phyloP scores from a whole-genome alignment of 2,888 invertebrate genomes.

The Ennomos fuscantarius region DNA sequence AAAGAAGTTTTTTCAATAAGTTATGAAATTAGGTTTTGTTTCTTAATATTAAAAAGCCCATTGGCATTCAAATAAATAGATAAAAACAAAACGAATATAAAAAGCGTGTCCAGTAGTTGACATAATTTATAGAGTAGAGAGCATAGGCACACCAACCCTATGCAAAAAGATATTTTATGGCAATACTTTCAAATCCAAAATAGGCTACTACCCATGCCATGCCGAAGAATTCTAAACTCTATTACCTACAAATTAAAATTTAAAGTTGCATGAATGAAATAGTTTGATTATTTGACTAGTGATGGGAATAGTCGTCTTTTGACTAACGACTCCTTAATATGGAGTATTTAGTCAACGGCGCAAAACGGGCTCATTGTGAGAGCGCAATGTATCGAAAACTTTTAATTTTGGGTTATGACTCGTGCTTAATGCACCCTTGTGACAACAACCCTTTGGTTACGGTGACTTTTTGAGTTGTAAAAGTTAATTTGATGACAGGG shows the following conservation, averaged over 20 bases:
- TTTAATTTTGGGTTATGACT: conserved; percentile 83
- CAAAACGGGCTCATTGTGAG: conserved; percentile 73
- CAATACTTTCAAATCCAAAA: conserved; percentile 40
- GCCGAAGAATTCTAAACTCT: conserved; percentile 35
- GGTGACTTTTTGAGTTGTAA: conserved; percentile 23
- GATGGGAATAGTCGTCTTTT: conserved; percentile 60
- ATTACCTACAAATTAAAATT: conserved; percentile 19
- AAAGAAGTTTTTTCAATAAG: too few species aligned
- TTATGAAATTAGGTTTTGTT: too few species aligned
- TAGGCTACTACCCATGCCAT: conserved; percentile 31
- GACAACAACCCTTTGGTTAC: conserved; percentile 33
- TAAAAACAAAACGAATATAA: conserved; percentile 13
- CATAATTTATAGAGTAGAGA: conserved; percentile 74
- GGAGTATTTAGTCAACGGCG: conserved; percentile 78
- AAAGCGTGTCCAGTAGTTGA: conserved; percentile 64
- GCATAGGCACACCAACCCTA: conserved; percentile 71
- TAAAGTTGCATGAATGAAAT: conserved; percentile 26
- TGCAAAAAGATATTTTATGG: conserved; percentile 74
- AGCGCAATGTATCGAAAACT: conserved; percentile 81
- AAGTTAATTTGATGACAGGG: conserved; percentile 12
- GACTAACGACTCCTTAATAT: conserved; percentile 82
- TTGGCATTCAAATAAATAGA: too few species aligned
- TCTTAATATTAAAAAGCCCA: too few species aligned
- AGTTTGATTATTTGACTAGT: conserved; percentile 22
- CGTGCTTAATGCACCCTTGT: conserved; percentile 64